Base-by-base conservation (phyloP, 2,797 vertebrate species). In the Moxostoma hubbsi region DNA sequence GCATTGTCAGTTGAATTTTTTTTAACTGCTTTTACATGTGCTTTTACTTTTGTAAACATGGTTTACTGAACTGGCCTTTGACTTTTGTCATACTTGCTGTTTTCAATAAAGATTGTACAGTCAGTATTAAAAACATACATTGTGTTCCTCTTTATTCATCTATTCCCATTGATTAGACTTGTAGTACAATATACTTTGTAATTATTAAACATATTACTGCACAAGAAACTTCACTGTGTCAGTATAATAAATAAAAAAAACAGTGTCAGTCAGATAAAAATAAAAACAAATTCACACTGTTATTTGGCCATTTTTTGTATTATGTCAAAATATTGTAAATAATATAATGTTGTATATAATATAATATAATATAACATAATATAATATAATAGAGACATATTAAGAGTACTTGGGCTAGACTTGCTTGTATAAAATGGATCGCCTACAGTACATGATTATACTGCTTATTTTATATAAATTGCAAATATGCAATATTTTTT, bases 41-140 rank as follows among this genome's bases (percentile, higher is more conserved):
- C 36, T 36, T 36, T 69, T 66, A 73, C 58, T 13, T 73, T 77
- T 72, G 79, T 83, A 50, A 9, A 36, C 55, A 79, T 81, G 68
- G 45, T 80, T 76, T 59, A 63, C 54, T 78, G 67, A 62, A 75
- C 61, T 80, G 47, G 24, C 62, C 62, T 55, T 74, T 79, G 67
- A 66, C 57, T 76, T 36, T 84, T 71, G 57, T 72, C 51, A 75
- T 55, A 24, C 75, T 65, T 84, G 73, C 62, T 74, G n/a, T 85
- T 83, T 82, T 80, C 67, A 89, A 89, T 88, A 88, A 89, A 89
- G 63, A 69, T 77, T 12, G 13, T 85, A 81, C 82, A 75, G 79
- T 81, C 74, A 85, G 53, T 77, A 73, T 80, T 61, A 66, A 16
- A 55, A 46, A 51, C 11, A 13, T 68, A 54, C 62, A 55, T 50